These are phyloP conservation scores for Esox masquinongy DNA, from an alignment of 2,797 vertebrate genomes.

Conservation along the genomic window DNA sequence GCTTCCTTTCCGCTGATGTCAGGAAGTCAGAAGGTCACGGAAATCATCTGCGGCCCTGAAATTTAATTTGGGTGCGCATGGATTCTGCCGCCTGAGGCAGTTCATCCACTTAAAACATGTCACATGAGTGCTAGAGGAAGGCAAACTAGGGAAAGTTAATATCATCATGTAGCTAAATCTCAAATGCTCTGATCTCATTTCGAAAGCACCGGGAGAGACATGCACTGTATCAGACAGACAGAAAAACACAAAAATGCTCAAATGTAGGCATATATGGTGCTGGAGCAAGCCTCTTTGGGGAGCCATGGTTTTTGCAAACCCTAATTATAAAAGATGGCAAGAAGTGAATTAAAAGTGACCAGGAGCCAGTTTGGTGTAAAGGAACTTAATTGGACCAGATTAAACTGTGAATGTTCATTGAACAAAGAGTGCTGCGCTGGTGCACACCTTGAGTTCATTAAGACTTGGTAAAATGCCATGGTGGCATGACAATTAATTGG, in stretches of 20 bases:
- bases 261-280: slow-evolving; percentile 34
- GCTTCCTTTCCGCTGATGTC: slow-evolving; percentile 47
- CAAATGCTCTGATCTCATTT: slow-evolving; percentile 77
- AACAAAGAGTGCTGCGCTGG: slow-evolving; percentile 31
- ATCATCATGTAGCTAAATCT: slow-evolving; percentile 71
- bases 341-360: slow-evolving; percentile 68
- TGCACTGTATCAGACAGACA: slow-evolving; percentile 42
- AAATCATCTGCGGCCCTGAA: slow-evolving; percentile 50
- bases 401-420: slow-evolving; percentile 53
- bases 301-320: slow-evolving; percentile 51
- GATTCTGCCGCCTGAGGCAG: slow-evolving; percentile 52
- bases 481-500: slow-evolving; percentile 34
- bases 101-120: slow-evolving; percentile 53
- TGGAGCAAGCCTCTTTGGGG: slow-evolving; percentile 38
- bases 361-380: slow-evolving; percentile 58
- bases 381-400: slow-evolving; percentile 56
- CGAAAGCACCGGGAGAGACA: slow-evolving; percentile 45
- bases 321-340: slow-evolving; percentile 62
- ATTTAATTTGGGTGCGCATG: slow-evolving; percentile 60
- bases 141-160: slow-evolving; percentile 56
- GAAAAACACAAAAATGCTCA: slow-evolving; percentile 51
- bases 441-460: slow-evolving; percentile 17
- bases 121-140: slow-evolving; percentile 28
- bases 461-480: slow-evolving; percentile 22
- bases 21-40: slow-evolving; percentile 57